phyloP scores from a whole-genome alignment of 1,140 invertebrate genomes.

The Dreissena rostriformis region DNA sequence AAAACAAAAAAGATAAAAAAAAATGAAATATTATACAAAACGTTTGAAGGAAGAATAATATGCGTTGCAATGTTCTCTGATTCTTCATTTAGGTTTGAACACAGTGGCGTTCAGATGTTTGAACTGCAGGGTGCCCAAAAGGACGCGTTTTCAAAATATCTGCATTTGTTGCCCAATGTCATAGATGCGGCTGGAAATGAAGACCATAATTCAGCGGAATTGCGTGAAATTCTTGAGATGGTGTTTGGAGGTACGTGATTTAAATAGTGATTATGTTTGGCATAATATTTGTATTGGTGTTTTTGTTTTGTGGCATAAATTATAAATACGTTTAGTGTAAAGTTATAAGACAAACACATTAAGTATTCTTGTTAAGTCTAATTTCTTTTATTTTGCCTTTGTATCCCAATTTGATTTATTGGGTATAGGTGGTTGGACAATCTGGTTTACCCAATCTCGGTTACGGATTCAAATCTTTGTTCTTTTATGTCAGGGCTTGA shows the following conservation, averaged over 20 bases:
- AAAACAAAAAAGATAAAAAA: background rate
- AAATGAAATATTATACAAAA: background rate
- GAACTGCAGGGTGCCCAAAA: background rate
- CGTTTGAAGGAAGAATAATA: background rate
- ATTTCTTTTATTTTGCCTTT: conserved; percentile 2
- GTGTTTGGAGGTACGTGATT: conserved; percentile 13
- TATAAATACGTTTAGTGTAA: background rate
- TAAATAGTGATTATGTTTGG: background rate
- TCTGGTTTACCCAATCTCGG: too few species aligned
- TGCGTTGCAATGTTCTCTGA: too few species aligned
- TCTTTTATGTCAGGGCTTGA: background rate
- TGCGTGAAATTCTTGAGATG: background rate
- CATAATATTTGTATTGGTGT: background rate
- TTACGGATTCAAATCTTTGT: background rate
- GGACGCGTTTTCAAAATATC: background rate
- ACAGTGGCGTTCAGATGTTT: background rate
- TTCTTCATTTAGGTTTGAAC: background rate
- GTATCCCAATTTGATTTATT: background rate
- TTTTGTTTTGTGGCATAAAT: background rate
- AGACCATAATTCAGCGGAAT: background rate
- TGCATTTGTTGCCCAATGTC: background rate
- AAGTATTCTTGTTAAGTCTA: background rate
- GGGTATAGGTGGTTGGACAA: too few species aligned
- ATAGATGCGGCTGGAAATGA: background rate
- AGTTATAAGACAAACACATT: background rate